phyloP scores from a whole-genome alignment of 2,888 invertebrate genomes.

The Morpho achilles region DNA sequence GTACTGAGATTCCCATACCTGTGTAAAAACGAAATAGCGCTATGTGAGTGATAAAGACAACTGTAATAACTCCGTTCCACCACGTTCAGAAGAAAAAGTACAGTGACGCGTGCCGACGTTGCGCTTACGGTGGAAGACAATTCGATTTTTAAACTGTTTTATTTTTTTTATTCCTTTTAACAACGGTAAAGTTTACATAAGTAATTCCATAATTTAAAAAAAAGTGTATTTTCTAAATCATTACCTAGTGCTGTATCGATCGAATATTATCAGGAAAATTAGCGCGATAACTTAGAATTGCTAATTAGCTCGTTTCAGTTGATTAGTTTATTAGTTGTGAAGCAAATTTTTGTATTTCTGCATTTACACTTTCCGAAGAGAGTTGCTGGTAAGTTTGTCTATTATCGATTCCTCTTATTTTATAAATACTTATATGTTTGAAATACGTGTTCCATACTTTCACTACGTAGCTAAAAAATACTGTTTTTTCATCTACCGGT shows the following conservation, averaged over 20 bases:
- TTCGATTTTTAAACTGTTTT: constrained; percentile 39
- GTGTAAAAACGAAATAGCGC: constrained; percentile 37
- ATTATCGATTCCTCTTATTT: not conserved
- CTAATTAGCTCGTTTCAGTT: constrained; percentile 8
- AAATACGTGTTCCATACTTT: too few relatives aligned
- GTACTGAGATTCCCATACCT: constrained; percentile 38
- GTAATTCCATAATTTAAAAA: too few relatives aligned
- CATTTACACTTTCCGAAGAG: not conserved
- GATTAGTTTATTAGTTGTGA: constrained; percentile 3
- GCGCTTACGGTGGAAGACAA: constrained; percentile 44
- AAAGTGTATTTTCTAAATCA: too few relatives aligned
- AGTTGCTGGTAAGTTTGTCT: constrained; percentile 1
- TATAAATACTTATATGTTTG: too few relatives aligned
- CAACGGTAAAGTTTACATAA: too few relatives aligned
- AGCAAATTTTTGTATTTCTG: not conserved
- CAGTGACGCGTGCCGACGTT: constrained; percentile 43
- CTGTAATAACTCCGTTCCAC: constrained; percentile 38
- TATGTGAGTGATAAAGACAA: constrained; percentile 41
- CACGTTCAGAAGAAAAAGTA: constrained; percentile 50
- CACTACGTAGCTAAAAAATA: too few relatives aligned
- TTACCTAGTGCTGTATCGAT: constrained; percentile 34
- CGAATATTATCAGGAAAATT: constrained; percentile 10
- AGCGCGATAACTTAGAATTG: constrained; percentile 4
- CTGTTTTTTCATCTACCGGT: too few relatives aligned
- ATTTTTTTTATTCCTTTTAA: not conserved